Evolutionary conservation across 2,888 invertebrate genomes (phyloP).

Genomic region (Oscheius sp.): DNA sequence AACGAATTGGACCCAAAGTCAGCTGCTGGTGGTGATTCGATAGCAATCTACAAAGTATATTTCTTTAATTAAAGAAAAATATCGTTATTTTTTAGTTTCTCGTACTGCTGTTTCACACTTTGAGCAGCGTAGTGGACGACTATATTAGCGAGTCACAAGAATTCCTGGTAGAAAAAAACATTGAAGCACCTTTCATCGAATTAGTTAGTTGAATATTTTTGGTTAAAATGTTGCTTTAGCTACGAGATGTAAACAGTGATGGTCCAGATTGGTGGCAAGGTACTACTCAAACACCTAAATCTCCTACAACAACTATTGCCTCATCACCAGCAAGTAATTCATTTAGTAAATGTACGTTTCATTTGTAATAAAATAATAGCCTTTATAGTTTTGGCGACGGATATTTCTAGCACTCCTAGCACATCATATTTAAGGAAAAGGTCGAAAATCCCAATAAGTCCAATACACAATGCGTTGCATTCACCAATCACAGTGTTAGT

Average conservation of each 20-base stretch:
- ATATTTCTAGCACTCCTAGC: conserved; percentile 6
- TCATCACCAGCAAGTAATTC: not conserved
- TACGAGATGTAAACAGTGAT: not conserved
- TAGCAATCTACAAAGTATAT: conserved; percentile 12
- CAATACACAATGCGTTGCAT: conserved; percentile 3
- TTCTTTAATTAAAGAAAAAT: not conserved
- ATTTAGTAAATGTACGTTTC: conserved; percentile 15
- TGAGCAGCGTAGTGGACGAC: conserved; percentile 5
- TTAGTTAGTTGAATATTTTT: not conserved
- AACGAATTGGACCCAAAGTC: conserved; percentile 1
- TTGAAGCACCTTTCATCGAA: not conserved
- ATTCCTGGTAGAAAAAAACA: not conserved
- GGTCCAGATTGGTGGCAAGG: conserved; percentile 14
- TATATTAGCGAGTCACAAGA: conserved; percentile 7
- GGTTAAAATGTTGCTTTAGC: not conserved
- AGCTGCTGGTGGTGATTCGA: conserved; percentile 6
- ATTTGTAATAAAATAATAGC: not conserved
- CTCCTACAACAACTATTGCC: not conserved
- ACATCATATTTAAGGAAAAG: not conserved
- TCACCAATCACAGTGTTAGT: conserved; percentile 16
- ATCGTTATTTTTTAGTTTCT: not conserved
- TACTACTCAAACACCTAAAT: not conserved
- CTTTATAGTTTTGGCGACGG: not conserved
- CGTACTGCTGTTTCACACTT: not conserved
- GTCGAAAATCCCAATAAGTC: not conserved